Conservation (phyloP, 2,113 vertebrate species). For the Lanius collurio region DNA sequence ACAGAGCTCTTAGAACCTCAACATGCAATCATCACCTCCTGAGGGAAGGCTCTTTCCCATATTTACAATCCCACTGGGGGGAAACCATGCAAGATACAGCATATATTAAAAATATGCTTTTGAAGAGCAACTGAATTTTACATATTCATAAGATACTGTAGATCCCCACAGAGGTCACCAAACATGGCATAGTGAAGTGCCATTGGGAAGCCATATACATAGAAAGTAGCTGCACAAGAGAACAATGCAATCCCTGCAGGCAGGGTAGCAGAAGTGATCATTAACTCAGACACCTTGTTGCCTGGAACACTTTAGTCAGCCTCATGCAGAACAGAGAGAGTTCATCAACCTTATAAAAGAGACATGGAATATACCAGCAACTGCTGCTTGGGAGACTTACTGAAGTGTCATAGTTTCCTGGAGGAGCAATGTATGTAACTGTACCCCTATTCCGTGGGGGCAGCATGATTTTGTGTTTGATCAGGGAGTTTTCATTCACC, state of each 20-base stretch:
- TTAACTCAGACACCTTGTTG: background rate
- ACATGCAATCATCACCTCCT: accelerated
- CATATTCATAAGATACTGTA: background rate
- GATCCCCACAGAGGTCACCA: background rate
- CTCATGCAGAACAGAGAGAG: background rate
- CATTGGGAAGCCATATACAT: background rate
- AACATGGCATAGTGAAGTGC: background rate
- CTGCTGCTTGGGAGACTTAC: constrained; percentile 75
- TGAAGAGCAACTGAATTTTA: background rate
- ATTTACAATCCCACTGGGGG: background rate
- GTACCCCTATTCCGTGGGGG: constrained; percentile 92
- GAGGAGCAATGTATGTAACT: constrained; percentile 92
- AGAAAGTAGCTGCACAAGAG: background rate
- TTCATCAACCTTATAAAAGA: background rate
- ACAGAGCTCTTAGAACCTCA: background rate
- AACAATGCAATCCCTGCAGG: background rate
- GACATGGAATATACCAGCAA: background rate
- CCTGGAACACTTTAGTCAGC: background rate
- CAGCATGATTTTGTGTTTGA: constrained; percentile 97
- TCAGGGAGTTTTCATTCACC: constrained; percentile 93
- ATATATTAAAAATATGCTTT: background rate
- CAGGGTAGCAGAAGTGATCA: background rate
- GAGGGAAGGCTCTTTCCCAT: background rate
- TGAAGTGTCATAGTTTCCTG: constrained; percentile 88
- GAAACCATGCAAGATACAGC: background rate